Conservation (phyloP, 2,113 vertebrate species). For the Anolis carolinensis region DNA sequence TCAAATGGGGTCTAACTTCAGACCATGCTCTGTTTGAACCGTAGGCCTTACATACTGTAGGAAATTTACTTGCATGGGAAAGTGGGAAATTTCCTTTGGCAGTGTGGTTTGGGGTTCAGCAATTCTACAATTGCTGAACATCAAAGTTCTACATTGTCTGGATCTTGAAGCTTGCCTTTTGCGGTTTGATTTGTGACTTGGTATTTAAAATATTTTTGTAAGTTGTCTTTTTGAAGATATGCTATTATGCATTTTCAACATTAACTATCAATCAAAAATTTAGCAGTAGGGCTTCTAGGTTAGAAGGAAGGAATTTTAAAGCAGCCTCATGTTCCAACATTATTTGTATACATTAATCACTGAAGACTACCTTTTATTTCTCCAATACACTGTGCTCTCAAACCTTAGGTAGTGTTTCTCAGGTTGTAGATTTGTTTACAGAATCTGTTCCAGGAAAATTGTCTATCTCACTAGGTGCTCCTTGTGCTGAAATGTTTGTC, state of each 20-base stretch:
- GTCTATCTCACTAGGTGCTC: not conserved
- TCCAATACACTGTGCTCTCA: not conserved
- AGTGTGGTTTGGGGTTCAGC: not conserved
- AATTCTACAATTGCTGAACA: not conserved
- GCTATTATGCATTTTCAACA: not conserved
- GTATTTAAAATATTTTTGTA: not conserved
- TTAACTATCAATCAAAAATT: not conserved
- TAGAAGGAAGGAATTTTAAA: not conserved
- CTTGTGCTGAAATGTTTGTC: not conserved
- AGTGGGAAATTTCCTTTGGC: not conserved
- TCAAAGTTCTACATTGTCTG: not conserved
- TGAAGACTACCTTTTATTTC: not conserved
- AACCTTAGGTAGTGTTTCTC: slow-evolving; percentile 2
- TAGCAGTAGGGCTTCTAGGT: not conserved
- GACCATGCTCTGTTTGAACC: not conserved
- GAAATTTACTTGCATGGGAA: not conserved
- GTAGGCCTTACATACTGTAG: not conserved
- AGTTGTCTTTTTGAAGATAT: not conserved
- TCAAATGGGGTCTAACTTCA: not conserved
- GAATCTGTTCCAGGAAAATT: not conserved
- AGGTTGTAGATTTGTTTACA: not conserved
- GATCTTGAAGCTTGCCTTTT: not conserved
- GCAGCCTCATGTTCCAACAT: not conserved
- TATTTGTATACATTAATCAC: not conserved
- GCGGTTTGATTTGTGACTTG: not conserved